A percentile compares a stretch with the other conserved stretches of the same genome.
These are phyloP conservation scores for Elegia similella DNA, from an alignment of 2,888 invertebrate species.

Conservation along the genomic window DNA sequence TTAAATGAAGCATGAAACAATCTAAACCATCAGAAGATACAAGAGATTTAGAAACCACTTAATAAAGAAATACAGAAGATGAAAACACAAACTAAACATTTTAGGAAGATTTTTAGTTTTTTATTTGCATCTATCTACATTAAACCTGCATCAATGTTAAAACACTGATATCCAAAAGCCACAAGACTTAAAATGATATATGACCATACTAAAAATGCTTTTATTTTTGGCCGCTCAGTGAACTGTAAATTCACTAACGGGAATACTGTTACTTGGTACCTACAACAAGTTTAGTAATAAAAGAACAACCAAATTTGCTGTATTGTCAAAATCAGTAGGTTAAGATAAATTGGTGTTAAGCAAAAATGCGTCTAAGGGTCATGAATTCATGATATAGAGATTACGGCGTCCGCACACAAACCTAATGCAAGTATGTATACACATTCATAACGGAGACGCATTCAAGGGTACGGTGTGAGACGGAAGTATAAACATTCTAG, in stretches of 20 bases:
- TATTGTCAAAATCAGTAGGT: not conserved
- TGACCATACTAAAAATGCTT: not conserved
- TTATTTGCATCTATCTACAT: too few relatives aligned
- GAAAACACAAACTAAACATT: too few relatives aligned
- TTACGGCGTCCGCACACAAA: conserved; percentile 44
- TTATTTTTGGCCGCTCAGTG: conserved; percentile 9
- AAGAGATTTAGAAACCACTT: too few relatives aligned
- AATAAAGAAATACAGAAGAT: too few relatives aligned
- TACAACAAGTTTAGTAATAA: not conserved
- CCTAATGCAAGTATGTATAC: conserved; percentile 48
- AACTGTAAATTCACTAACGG: not conserved
- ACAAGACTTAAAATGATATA: not conserved
- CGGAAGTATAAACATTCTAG: conserved; percentile 49
- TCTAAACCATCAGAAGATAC: too few relatives aligned
- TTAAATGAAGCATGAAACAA: too few relatives aligned
- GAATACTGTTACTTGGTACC: not conserved
- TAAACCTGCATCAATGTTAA: not conserved
- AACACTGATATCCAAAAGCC: not conserved
- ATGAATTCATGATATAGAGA: conserved; percentile 43
- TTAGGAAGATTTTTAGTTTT: too few relatives aligned
- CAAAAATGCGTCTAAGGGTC: conserved; percentile 27
- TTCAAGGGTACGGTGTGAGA: conserved; percentile 69
- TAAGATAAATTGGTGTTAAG: not conserved
- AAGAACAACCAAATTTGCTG: not conserved
- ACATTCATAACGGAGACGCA: conserved; percentile 60